Conservation (phyloP, 2,888 invertebrate species). For the Dryococelus australis region DNA sequence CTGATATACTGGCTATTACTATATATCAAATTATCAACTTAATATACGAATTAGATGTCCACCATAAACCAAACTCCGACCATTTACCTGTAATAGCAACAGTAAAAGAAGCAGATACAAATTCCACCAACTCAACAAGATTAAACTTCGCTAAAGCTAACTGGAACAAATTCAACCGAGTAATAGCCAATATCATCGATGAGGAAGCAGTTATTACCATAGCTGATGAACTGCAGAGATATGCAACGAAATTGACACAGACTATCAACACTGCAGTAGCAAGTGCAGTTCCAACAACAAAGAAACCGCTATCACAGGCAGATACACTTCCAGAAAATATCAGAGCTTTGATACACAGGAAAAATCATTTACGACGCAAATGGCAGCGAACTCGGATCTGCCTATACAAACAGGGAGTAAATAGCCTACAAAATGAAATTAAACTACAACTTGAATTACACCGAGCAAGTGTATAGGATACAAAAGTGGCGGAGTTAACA, state of each 20-base stretch:
- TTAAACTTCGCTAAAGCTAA: not conserved
- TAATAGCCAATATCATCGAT: not conserved
- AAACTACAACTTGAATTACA: not conserved
- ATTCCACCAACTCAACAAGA: not conserved
- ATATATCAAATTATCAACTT: not conserved
- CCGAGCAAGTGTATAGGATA: not conserved
- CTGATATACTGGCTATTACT: conserved; percentile 2
- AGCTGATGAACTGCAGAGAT: not conserved
- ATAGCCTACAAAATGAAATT: not conserved
- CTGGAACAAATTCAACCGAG: not conserved
- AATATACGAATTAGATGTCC: not conserved
- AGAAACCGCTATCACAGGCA: not conserved
- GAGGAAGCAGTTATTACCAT: not conserved
- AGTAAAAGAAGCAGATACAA: not conserved
- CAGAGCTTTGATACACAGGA: not conserved
- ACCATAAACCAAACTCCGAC: not conserved
- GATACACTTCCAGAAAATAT: not conserved
- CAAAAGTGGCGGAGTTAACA: not conserved
- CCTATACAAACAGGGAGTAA: not conserved
- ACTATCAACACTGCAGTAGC: not conserved
- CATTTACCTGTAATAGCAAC: not conserved
- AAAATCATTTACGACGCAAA: not conserved
- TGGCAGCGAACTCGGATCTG: not conserved
- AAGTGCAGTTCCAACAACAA: not conserved
- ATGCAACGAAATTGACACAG: not conserved